Base-by-base conservation (phyloP, 2,113 vertebrate species). In the Morone saxatilis region DNA sequence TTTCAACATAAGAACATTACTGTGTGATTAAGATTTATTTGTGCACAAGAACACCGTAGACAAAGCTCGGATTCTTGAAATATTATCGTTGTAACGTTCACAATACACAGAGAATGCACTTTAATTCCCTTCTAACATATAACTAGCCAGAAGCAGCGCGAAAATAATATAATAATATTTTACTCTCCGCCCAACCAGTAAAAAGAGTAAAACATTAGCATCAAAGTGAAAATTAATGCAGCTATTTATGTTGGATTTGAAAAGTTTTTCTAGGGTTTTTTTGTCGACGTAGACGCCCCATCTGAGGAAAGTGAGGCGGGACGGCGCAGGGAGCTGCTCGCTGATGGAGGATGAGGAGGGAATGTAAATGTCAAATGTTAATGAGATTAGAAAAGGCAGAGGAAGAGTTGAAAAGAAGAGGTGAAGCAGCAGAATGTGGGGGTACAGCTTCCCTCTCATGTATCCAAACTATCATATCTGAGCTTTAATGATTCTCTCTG, bases 401-500 rank as follows among this genome's bases (percentile, higher is more conserved):
- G 67, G 72, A 50, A 68, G 78, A 71, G 78, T 81, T 83, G 86
- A 87, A 65, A 83, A 77, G 88, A 81, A 50, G 74, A 88, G 89
- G 85, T 88, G 87, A 88, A 88, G 83, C 71, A 66, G 86, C 80
- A 60, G 72, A 48, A 71, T 50, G 63, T 63, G 70, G 72, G 76
- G 89, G 65, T 61, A 63, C 80, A 62, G 68, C 77, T 88, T 81
- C 59, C 76, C 76, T 92, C 86, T 92, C 86, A 91, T 90, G 89
- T 81, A 7, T 74, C 81, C 78, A 74, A 73, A 75, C 85, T 60
- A 83, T 81, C 84, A 83, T 66, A 84, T 86, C 89, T 82, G 87
- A 87, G 89, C 89, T 87, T 71, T 91, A 92, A 92, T 91, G 80
- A 92, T 88, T 86, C 91, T 88, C 88, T 81, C 51, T 85, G 83